Evolutionary conservation across 1,140 invertebrate species (phyloP), one percentile per base, ranked within the genome.

Genomic region (Chrysomallon squamiferum): DNA sequence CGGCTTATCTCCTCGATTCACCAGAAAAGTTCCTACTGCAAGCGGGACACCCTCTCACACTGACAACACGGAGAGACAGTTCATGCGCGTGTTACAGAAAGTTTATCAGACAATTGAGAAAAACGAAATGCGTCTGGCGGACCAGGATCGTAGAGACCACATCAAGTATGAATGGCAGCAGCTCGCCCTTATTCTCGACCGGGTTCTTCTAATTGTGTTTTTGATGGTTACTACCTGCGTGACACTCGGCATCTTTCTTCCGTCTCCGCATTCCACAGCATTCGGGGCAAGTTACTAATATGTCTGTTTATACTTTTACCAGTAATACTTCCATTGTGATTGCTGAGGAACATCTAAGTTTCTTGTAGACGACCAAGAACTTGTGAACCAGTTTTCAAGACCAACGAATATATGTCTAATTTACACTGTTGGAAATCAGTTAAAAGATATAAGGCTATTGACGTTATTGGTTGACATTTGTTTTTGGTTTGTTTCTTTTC

Each of bases 101-200:
- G 89, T 93, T 4, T 89, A 92, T 74, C 86, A 89, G 58, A 90
- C 90, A 18, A 91, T 93, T 65, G 91, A 93, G 71, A 86, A 87
- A 67, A 91, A 91, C 79, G 92, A 93, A 74, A 86, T 88, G 66
- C 84, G 91, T 25, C 76, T 91, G 0, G 85, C 87, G 5, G 90
- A 92, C 68, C 90, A 92, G 72, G 91, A 92, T 74, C 80, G 88
- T 38, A 83, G 89, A 43, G 91, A 93, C 68, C 82, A 88, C 56
- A 88, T 89, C 58, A 89, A 90, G 71, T 80, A 90, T 20, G 92
- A 93, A 79, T 93, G 92, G 92, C 92, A 93, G 78, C 91, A 93
- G 78, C 88, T 93, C 33, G 91, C 92, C 0, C 83, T 93, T n/a
- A 90, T 93, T 3, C 80, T 90, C 5, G 89, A 90, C 75, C 85